These are phyloP conservation scores for Itoplectis maculator DNA, from an alignment of 2,888 invertebrate species.

Conservation along the genomic window DNA sequence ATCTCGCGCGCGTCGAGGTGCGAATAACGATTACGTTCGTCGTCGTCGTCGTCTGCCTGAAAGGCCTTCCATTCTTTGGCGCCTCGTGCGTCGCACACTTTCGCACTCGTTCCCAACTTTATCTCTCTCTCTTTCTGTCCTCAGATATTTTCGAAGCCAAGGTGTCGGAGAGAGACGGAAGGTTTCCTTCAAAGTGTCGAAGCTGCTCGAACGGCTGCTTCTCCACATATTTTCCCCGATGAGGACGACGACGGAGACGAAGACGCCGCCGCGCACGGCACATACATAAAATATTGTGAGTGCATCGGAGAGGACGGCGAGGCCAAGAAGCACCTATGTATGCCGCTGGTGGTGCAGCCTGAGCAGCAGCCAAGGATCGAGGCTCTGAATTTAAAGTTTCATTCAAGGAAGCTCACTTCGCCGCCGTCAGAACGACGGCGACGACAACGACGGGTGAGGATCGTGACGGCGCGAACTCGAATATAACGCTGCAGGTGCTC, in stretches of 20 bases:
- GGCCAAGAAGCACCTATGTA: slow-evolving; percentile 31
- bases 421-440: slow-evolving; percentile 46
- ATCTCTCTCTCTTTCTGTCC: slow-evolving; percentile 1
- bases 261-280: slow-evolving; percentile 11
- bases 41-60: background rate
- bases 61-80: slow-evolving; percentile 12
- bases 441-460: slow-evolving; percentile 32
- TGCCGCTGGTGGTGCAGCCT: slow-evolving; percentile 3
- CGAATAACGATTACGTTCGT: slow-evolving; percentile 50
- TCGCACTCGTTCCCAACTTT: background rate
- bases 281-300: slow-evolving; percentile 58
- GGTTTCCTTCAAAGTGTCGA: slow-evolving; percentile 5
- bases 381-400: slow-evolving; percentile 66
- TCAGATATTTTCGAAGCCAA: slow-evolving; percentile 23
- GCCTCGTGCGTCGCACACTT: background rate
- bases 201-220: background rate
- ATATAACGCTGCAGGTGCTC: slow-evolving; percentile 46
- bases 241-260: background rate
- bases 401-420: slow-evolving; percentile 59
- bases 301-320: slow-evolving; percentile 29
- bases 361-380: slow-evolving; percentile 30
- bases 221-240: slow-evolving; percentile 10
- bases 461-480: slow-evolving; percentile 53
- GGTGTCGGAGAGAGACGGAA: slow-evolving; percentile 1
- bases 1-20: slow-evolving; percentile 35